phyloP scores from a whole-genome alignment of 2,888 invertebrate genomes.

The Pseudanteris insignis region DNA sequence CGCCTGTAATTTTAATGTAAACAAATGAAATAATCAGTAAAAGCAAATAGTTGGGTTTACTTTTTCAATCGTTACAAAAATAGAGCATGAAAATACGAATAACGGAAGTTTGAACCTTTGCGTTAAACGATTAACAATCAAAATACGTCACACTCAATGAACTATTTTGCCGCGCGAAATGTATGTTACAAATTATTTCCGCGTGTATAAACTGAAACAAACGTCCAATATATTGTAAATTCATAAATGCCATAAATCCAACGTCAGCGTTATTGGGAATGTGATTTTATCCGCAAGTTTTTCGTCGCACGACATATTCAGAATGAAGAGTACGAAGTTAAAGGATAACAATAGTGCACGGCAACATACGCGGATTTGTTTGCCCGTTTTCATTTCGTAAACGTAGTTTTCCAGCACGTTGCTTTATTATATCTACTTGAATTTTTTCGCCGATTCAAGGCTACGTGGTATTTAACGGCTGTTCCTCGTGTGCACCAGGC shows the following conservation, averaged over 20 bases:
- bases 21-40: too few relatives aligned
- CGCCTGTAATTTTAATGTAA: too few relatives aligned
- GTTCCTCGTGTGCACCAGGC: too few relatives aligned
- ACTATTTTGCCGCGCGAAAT: not conserved
- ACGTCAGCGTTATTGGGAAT: not conserved
- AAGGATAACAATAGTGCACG: not conserved
- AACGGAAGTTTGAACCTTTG: too few relatives aligned
- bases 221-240: too few relatives aligned
- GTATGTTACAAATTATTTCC: too few relatives aligned
- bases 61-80: too few relatives aligned
- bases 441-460: not conserved
- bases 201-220: too few relatives aligned
- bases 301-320: not conserved
- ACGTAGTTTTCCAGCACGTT: constrained; percentile 11
- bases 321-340: not conserved
- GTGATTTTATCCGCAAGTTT: not conserved
- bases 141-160: not conserved
- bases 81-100: too few relatives aligned
- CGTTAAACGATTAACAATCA: not conserved
- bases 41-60: too few relatives aligned
- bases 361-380: constrained; percentile 4
- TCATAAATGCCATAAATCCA: not conserved
- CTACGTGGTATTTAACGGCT: too few relatives aligned
- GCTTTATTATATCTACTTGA: constrained; percentile 1
- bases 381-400: constrained; percentile 5